A percentile compares a stretch with the other conserved stretches of the same genome.
Conservation (phyloP, 2,888 invertebrate species). For the Lepidocyrtoides sp. region DNA sequence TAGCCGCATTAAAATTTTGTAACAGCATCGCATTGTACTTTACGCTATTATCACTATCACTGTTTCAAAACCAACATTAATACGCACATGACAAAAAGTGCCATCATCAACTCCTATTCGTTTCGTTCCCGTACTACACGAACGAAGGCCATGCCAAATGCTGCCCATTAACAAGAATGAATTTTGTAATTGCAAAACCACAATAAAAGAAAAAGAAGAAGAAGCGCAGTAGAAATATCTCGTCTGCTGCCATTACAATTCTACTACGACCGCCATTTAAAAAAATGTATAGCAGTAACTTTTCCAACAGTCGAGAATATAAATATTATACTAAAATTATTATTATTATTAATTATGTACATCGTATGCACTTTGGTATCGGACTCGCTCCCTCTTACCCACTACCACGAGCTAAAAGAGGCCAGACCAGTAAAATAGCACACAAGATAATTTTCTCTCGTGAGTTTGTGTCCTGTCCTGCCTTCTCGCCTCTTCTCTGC, state of each 20-base stretch:
- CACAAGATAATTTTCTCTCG: slow-evolving; percentile 76
- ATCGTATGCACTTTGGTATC: too few relatives aligned
- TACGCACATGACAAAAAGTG: not conserved
- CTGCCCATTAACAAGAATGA: slow-evolving; percentile 40
- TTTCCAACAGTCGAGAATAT: too few relatives aligned
- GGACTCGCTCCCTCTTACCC: slow-evolving; percentile 54
- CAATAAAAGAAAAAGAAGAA: slow-evolving; percentile 32
- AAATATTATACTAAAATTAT: too few relatives aligned
- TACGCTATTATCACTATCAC: too few relatives aligned
- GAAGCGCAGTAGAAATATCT: too few relatives aligned
- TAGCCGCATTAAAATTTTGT: too few relatives aligned
- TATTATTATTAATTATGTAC: too few relatives aligned
- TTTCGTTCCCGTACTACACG: not conserved
- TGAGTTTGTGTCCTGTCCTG: too few relatives aligned
- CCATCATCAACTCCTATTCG: not conserved
- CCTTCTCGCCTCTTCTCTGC: not conserved
- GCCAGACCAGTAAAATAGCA: slow-evolving; percentile 55
- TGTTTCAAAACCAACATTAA: not conserved
- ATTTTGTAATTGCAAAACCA: slow-evolving; percentile 51
- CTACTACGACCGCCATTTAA: not conserved
- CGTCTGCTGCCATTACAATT: not conserved
- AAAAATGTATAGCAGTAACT: not conserved
- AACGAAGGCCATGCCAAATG: not conserved
- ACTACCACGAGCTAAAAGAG: slow-evolving; percentile 50
- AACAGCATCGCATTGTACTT: too few relatives aligned